Base-by-base conservation (phyloP, 2,888 invertebrate species). In the Pelosia muscerda region DNA sequence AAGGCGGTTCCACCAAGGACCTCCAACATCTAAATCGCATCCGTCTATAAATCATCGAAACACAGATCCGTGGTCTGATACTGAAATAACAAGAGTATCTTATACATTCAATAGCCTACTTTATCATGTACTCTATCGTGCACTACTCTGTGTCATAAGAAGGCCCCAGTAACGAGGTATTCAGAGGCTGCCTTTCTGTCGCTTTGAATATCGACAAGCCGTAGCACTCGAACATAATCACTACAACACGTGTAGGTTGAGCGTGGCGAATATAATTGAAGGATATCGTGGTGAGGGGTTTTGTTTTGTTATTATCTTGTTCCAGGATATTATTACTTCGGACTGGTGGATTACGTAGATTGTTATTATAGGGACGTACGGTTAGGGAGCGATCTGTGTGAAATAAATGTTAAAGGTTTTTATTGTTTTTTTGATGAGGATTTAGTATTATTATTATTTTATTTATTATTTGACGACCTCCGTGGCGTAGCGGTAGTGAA, bases 161-260 rank as follows among this genome's bases (percentile, higher is more conserved):
- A 73, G 78, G 76, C 76, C 63, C 71, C 80, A 64, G 81, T 83
- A 83, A 83, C 82, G 83, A 83, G 82, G 80, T 82, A 83, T 83
- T 82, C 83, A 83, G 74, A 75, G 71, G 34, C 71, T 68, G 78
- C 74, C 76, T 81, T 80, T 81, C 77, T 76, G 81, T 82, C 76
- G 81, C 82, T 81, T 82, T 80, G 80, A 81, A 82, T 82, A 81
- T 83, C 78, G 82, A 81, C 83, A 76, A 74, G 74, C 71, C 63
- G 65, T 65, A 66, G 64, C 61, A 61, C 67, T 62, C 56, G 65
- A 65, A 71, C 64, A 71, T 81, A 79, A 81, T 81, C 79, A 81
- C 70, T 69, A 69, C 72, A 69, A 72, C 76, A 76, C 68, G 72
- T 76, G 65, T 69, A 72, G 49, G 31, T 49, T 49, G 49, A 63